Evolutionary conservation across 2,888 invertebrate species (phyloP).

Genomic region (Penaeus monodon): DNA sequence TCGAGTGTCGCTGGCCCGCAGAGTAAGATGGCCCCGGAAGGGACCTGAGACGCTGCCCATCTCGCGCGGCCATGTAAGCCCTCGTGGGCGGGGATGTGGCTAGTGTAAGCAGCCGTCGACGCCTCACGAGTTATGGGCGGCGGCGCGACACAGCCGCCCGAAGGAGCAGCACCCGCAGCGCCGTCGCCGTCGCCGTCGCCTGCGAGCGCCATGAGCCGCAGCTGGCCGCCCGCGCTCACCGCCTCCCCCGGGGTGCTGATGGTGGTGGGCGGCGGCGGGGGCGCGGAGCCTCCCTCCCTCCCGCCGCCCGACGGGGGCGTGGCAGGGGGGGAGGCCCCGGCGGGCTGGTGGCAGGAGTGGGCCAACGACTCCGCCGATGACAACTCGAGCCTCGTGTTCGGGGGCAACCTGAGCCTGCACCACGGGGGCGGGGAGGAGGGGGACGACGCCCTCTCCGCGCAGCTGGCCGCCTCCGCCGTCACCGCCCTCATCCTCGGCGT

Average conservation of each 20-base stretch:
- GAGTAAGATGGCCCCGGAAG: too few species aligned
- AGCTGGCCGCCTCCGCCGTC: constrained; percentile 30
- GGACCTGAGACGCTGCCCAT: too few species aligned
- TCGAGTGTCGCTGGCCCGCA: too few species aligned
- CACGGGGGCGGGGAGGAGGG: constrained; percentile 1
- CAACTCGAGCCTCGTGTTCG: neutral
- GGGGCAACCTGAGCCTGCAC: neutral
- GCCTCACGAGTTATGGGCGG: too few species aligned
- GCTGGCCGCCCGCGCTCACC: neutral
- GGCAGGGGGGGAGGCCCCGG: neutral
- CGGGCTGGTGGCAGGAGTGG: constrained; percentile 28
- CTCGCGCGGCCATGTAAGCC: too few species aligned
- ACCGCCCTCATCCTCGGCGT: constrained; percentile 49
- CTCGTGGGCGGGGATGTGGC: too few species aligned
- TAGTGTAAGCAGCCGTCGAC: too few species aligned
- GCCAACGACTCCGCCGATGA: constrained; percentile 22
- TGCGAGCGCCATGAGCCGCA: neutral
- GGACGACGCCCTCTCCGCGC: neutral
- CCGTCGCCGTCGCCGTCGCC: neutral
- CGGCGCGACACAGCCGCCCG: too few species aligned
- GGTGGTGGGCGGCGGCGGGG: neutral
- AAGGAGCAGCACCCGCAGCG: constrained; percentile 9
- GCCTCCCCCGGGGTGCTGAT: neutral
- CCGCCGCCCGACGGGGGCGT: constrained; percentile 1
- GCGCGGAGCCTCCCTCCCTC: neutral